Base-by-base conservation (phyloP, 2,797 vertebrate species). In the Dallia pectoralis region DNA sequence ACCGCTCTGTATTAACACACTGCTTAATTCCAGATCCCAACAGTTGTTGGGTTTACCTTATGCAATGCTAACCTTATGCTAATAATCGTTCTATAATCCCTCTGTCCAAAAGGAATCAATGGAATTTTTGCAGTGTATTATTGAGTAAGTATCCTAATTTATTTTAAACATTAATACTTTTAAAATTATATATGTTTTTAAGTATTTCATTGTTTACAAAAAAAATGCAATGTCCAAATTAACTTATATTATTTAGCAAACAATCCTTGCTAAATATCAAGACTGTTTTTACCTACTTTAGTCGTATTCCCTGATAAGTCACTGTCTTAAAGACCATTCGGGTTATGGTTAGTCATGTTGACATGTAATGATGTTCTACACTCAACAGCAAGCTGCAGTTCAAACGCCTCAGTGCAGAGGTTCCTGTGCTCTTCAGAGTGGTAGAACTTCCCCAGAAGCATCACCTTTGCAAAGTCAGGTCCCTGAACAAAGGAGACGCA, bases 91-190 rank as follows among this genome's bases (percentile, higher is more conserved):
- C 15, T 81, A 1, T 62, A 27, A 18, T 4, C 47, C 19, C 40
- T 63, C 66, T 14, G 44, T 72, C 33, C 72, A 77, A 71, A 77
- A 99, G 97, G 96, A 97, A 88, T 96, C 97, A 44, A 90, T 90
- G 83, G 93, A 95, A 85, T 97, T 99, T 69, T 89, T 97, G 82
- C 94, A 94, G 84, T 95, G 93, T 0, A 93, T 98, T 87, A 91
- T 92, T 62, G 88, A 95, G 97, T 99, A 89, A 96, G 97, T 97
- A 78, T 64, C 40, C 40, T 61, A n/a, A n/a, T n/a, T n/a, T n/a
- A n/a, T n/a, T n/a, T n/a, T n/a, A n/a, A n/a, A n/a, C n/a, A n/a
- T n/a, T n/a, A n/a, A n/a, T n/a, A n/a, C n/a, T n/a, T 4, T 40
- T 6, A 40, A 40, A 40, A 44, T 44, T 44, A 44, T 44, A 14